Evolutionary conservation across 2,797 vertebrate species (phyloP), one percentile per base, ranked within the genome.

Genomic region (Okamejei kenojei): DNA sequence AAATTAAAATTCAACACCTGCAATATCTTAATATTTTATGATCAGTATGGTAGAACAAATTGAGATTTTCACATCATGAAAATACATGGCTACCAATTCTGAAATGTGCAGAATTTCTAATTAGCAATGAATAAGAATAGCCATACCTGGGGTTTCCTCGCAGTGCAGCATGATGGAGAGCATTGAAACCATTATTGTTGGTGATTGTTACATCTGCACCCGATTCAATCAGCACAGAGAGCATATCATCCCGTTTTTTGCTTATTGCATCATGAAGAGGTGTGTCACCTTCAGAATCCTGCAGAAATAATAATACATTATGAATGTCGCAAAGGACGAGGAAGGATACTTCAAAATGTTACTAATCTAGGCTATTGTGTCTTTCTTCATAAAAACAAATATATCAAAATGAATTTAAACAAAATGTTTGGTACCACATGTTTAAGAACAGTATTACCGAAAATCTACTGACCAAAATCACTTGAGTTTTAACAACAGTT

Each of bases 211-310:
- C 98, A 93, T 99, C 99, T 65, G 99, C 99, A 38, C 98, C 98
- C 32, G 99, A 98, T 96, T 99, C 99, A 94, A 99, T 95, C 94
- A 99, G 96, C 23, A 99, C 99, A 2, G 99, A 99, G 94, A 99
- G 96, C 96, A 99, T 99, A 96, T 99, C 99, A 94, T 99, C 99
- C 93, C 99, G 97, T 94, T 99, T 99, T 95, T 99, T 99, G 96
- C 99, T 99, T 96, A 99, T 99, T 94, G 99, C 99, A 78, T 99
- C 99, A 0, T 99, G 99, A 93, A 99, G 97, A n/a, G 99, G 99
- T 15, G 99, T 99, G 95, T 99, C 99, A n/a, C 99, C 99, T 95
- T 99, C 99, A 11, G 99, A 99, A 95, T 99, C 99, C 99, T 99
- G 93, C 90, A 77, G 80, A 93, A 35, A 94, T 94, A 58, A 76